Evolutionary conservation across 2,888 invertebrate species (phyloP).

Genomic region (Andrena marginata): DNA sequence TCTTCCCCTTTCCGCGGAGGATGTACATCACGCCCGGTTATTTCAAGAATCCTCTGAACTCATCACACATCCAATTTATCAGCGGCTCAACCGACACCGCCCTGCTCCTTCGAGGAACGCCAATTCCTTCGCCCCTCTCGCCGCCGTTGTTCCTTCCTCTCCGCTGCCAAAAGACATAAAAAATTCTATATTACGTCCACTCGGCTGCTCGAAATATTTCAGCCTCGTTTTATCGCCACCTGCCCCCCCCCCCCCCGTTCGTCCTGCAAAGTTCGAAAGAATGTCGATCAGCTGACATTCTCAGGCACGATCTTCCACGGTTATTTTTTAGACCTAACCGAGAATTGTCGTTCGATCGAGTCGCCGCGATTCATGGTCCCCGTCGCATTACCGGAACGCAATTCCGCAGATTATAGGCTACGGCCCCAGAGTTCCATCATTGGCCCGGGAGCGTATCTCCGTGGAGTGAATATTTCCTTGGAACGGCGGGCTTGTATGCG

Average conservation of each 20-base stretch:
- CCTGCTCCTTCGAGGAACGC: constrained; percentile 31
- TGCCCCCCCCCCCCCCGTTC: not conserved
- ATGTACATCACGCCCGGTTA: constrained; percentile 73
- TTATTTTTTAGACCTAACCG: not conserved
- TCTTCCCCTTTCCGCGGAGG: constrained; percentile 51
- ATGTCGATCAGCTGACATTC: no score
- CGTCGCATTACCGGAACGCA: constrained; percentile 1
- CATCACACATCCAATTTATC: constrained; percentile 83
- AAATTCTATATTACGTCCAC: constrained; percentile 16
- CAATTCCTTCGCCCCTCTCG: constrained; percentile 26
- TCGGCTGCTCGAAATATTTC: not conserved
- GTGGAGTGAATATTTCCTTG: constrained; percentile 47
- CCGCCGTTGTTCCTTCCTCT: not conserved
- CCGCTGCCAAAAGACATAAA: not conserved
- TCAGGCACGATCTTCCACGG: no score
- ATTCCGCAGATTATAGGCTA: constrained; percentile 26
- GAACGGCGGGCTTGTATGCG: constrained; percentile 34
- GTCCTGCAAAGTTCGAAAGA: no score
- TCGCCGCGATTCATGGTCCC: not conserved
- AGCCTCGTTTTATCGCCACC: not conserved
- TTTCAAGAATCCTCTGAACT: constrained; percentile 80
- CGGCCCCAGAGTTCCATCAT: constrained; percentile 24
- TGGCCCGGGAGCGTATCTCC: constrained; percentile 22
- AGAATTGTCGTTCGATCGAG: constrained; percentile 4
- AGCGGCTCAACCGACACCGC: constrained; percentile 63